A percentile compares a stretch with the other conserved stretches of the same genome.
These are phyloP conservation scores for Mythimna loreyi DNA, from an alignment of 2,888 invertebrate genomes.

Conservation along the genomic window DNA sequence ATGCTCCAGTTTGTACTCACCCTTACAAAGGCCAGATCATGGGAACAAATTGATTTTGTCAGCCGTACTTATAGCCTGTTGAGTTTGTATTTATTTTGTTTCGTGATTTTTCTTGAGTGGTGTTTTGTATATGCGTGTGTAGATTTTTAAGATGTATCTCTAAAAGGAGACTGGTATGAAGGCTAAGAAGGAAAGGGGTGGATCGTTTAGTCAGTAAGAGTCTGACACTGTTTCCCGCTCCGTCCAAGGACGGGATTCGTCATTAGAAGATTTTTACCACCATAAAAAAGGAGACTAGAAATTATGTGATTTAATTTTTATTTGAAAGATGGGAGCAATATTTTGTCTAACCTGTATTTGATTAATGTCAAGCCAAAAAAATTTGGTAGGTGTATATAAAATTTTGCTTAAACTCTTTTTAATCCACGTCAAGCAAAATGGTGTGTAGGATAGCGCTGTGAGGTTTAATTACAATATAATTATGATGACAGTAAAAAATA, in stretches of 20 bases:
- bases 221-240: no score
- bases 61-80: constrained; percentile 41
- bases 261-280: no score
- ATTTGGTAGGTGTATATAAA: neutral
- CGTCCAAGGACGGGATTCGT: no score
- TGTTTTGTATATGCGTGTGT: neutral
- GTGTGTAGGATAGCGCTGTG: neutral
- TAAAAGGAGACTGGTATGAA: no score
- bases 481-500: neutral
- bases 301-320: neutral
- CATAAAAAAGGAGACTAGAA: neutral
- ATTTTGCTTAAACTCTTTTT: neutral
- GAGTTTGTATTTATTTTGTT: constrained; percentile 44
- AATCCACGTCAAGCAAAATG: neutral
- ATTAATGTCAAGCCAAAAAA: no score
- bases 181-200: no score
- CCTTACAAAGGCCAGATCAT: constrained; percentile 43
- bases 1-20: neutral
- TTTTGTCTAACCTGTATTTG: neutral
- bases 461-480: neutral
- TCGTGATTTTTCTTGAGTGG: constrained; percentile 34
- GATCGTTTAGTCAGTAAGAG: no score
- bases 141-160: neutral
- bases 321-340: neutral
- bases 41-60: constrained; percentile 55